Percentiles rank a stretch among this genome's conserved stretches.
Evolutionary conservation across 2,888 invertebrate species (phyloP).

Genomic region (Crepidodera aurea): DNA sequence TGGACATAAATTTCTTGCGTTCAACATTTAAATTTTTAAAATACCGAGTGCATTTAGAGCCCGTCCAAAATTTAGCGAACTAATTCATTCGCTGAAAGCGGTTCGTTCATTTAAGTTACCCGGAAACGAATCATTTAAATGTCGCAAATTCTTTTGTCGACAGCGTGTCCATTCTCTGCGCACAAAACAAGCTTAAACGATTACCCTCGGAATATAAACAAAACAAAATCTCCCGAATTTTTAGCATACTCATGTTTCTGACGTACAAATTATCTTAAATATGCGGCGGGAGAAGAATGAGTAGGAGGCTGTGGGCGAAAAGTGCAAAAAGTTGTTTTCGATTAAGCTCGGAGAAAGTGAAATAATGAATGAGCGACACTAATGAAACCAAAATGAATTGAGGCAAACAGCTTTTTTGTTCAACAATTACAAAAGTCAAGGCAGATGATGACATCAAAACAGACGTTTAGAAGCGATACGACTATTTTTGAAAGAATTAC

Average conservation of each 20-base stretch:
- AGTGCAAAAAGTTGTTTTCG: conserved; percentile 36
- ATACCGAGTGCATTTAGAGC: too few relatives aligned
- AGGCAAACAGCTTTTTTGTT: conserved; percentile 10
- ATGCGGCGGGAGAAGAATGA: conserved; percentile 10
- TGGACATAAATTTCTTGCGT: too few relatives aligned
- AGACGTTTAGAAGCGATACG: too few relatives aligned
- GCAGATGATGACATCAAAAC: conserved; percentile 22
- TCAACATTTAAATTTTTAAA: too few relatives aligned
- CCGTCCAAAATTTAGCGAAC: background rate
- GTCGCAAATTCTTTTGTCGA: background rate
- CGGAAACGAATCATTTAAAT: background rate
- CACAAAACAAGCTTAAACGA: background rate
- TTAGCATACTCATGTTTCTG: conserved; percentile 6
- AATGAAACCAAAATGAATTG: conserved; percentile 27
- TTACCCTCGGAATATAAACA: background rate
- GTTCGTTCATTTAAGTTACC: background rate
- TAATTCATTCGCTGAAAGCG: background rate
- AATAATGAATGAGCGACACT: conserved; percentile 27
- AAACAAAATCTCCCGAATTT: conserved; percentile 4
- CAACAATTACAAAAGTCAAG: conserved; percentile 29
- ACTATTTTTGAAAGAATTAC: too few relatives aligned
- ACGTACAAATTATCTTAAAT: conserved; percentile 18
- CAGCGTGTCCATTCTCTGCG: background rate
- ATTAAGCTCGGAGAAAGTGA: conserved; percentile 25
- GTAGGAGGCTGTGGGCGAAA: conserved; percentile 14